phyloP scores from a whole-genome alignment of 2,113 vertebrate genomes.

The Eptatretus burgeri region DNA sequence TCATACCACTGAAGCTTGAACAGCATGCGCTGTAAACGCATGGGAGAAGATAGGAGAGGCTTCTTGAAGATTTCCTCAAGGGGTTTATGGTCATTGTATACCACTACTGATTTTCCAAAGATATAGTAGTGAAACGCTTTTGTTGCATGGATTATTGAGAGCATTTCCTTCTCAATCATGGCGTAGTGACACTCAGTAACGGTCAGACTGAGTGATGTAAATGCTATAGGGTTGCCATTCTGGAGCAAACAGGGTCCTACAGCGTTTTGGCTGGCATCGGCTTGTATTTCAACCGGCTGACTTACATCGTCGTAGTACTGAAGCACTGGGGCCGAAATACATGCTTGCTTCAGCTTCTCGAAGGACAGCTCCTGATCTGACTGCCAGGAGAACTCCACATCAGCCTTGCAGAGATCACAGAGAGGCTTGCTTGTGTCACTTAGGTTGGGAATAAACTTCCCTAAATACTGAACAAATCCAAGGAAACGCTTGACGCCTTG shows the following conservation, averaged over 20 bases:
- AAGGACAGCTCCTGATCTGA: not conserved
- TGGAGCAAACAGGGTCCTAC: not conserved
- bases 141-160: not conserved
- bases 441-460: not conserved
- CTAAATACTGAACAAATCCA: not conserved
- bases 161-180: not conserved
- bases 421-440: not conserved
- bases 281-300: not conserved
- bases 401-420: not conserved
- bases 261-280: not conserved
- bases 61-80: not conserved
- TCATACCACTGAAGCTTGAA: not conserved
- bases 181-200: not conserved
- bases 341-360: not conserved
- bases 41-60: slow-evolving; percentile 4
- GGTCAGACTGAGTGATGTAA: not conserved
- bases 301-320: not conserved
- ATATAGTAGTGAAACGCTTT: not conserved
- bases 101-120: not conserved
- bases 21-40: not conserved
- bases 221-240: not conserved
- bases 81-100: not conserved
- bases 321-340: not conserved
- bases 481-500: not conserved
- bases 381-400: not conserved